Evolutionary conservation across 2,797 vertebrate genomes (phyloP).

Genomic region (Acipenser oxyrinchus): DNA sequence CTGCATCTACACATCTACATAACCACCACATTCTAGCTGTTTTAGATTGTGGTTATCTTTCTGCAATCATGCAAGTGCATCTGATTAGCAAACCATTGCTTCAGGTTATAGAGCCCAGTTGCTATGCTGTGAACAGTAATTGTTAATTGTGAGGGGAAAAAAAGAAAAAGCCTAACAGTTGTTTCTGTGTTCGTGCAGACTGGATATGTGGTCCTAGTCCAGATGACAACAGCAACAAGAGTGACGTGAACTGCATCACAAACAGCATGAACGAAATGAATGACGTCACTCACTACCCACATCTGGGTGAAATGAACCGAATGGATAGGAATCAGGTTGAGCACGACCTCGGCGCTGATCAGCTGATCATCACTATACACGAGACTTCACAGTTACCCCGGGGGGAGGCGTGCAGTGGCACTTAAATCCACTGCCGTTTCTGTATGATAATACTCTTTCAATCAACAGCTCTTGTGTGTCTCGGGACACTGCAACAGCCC

Average conservation of each 20-base stretch:
- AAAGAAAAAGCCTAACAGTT: neutral
- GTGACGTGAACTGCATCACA: constrained; percentile 66
- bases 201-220: constrained; percentile 63
- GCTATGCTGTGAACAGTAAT: too few relatives aligned
- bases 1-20: too few relatives aligned
- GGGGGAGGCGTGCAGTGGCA: constrained; percentile 40
- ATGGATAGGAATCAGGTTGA: constrained; percentile 9
- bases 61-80: too few relatives aligned
- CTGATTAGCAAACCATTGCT: too few relatives aligned
- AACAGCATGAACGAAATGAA: constrained; percentile 49
- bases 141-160: neutral
- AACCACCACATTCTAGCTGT: too few relatives aligned
- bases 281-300: constrained; percentile 40
- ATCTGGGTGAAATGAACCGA: constrained; percentile 19
- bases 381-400: constrained; percentile 55
- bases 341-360: constrained; percentile 37
- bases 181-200: constrained; percentile 43
- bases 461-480: constrained; percentile 30
- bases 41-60: too few relatives aligned
- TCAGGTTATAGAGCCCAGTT: too few relatives aligned
- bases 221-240: constrained; percentile 53
- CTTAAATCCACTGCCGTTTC: constrained; percentile 28
- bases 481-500: constrained; percentile 33
- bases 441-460: constrained; percentile 5
- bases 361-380: constrained; percentile 62